A percentile compares a stretch with the other conserved stretches of the same genome.
These are phyloP conservation scores for Python bivittatus DNA, from an alignment of 2,113 vertebrate species.

Conservation along the genomic window DNA sequence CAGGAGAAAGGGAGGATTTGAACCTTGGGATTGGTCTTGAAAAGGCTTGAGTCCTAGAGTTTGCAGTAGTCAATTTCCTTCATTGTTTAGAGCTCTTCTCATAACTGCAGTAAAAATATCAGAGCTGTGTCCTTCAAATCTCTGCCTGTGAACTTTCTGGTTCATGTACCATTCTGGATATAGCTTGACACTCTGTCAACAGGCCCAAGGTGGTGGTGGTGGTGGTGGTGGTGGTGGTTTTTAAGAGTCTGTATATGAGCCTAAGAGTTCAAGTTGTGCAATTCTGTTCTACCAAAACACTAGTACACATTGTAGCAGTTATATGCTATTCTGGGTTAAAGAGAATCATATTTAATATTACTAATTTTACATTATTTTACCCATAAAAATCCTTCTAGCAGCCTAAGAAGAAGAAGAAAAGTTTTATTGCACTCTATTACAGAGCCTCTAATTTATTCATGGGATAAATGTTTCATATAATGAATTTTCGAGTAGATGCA, in stretches of 20 bases:
- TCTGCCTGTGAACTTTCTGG: constrained; percentile 61
- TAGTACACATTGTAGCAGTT: constrained; percentile 77
- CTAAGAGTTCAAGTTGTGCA: too few species aligned
- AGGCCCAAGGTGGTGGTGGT: background rate
- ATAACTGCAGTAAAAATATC: background rate
- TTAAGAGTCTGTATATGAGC: background rate
- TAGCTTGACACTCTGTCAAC: constrained; percentile 23
- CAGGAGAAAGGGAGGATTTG: too few species aligned
- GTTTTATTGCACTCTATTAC: constrained; percentile 79
- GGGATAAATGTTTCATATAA: constrained; percentile 83
- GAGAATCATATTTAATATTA: constrained; percentile 78
- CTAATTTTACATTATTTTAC: constrained; percentile 81
- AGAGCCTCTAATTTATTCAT: constrained; percentile 81
- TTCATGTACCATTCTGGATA: constrained; percentile 58
- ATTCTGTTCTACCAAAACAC: constrained; percentile 68
- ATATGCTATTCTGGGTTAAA: constrained; percentile 74
- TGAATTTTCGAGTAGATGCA: constrained; percentile 80
- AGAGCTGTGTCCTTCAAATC: constrained; percentile 42
- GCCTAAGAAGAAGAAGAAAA: constrained; percentile 54
- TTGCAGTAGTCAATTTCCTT: background rate
- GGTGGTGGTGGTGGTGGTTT: background rate
- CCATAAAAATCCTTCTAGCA: constrained; percentile 80
- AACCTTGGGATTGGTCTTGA: too few species aligned
- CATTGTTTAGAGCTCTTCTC: background rate
- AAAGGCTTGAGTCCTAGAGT: background rate